Evolutionary conservation across 2,113 vertebrate genomes (phyloP), one percentile per base, ranked within the genome.

Genomic region (Peucedramus taeniatus): DNA sequence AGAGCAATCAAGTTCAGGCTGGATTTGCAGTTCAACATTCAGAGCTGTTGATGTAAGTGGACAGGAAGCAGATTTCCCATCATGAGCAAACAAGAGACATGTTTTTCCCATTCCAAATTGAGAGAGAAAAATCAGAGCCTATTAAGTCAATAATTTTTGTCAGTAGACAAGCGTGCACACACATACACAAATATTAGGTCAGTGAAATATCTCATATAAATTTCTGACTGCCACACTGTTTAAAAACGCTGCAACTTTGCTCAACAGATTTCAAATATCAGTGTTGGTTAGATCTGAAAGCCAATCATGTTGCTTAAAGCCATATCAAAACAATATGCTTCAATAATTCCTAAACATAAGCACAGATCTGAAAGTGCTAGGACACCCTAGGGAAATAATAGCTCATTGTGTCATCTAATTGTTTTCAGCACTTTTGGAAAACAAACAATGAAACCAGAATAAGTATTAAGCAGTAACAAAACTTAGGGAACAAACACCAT

Each of bases 371-470:
- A 90, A 91, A 93, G 63, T 45, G 23, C 45, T 70, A 79, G 66
- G 75, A 90, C 66, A 83, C 66, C 49, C 75, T 49, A 24, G 66
- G 78, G 92, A 28, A 64, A 80, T 85, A 75, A 86, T 49, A 83
- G 30, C 72, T 93, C 56, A 74, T 90, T 65, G 30, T 95, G 63
- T 86, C 85, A 81, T 86, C 71, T 88, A 93, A 85, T 80, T 95
- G 40, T 94, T 92, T 92, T 75, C 56, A 86, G 54, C 26, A 31
- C 47, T 83, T 94, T 63, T 54, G 16, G 16, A 93, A 93, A 94
- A 90, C 44, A 92, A 93, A 61, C 21, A 80, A 7, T 50, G 24
- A 88, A 93, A 50, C 9, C 13, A 66, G 54, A 77, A 23, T 72
- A 92, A 90, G 42, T 86, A 86, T 30, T 74, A 90, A 77, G 78